Evolutionary conservation across 2,797 vertebrate species (phyloP), one percentile per base, ranked within the genome.

Genomic region (Iguana delicatissima): DNA sequence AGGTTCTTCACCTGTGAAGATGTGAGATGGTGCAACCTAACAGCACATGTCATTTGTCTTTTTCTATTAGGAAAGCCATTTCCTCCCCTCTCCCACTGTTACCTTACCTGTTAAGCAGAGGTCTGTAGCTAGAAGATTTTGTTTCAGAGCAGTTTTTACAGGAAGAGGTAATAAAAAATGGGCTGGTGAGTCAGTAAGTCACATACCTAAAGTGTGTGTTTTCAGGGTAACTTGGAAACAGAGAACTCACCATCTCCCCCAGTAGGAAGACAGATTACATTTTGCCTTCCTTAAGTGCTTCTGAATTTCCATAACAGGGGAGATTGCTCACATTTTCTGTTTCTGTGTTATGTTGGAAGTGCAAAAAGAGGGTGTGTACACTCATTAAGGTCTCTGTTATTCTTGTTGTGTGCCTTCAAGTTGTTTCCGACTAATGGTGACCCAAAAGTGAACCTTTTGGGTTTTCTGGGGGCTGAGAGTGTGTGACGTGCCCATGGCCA

Each of bases 91-190:
- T 20, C 35, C 38, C 29, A 35, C 59, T 55, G 14, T 38, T 38
- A 22, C 9, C 22, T 77, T 77, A 74, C 14, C 35, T 16, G 12
- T 38, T 38, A 74, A 73, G 22, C 62, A 64, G 38, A 38, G 50
- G 8, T 35, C 50, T 73, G 35, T 35, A 24, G 18, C 16, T n/a
- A 13, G 52, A 62, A 90, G 6, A 77, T 38, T 67, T 50, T 13
- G 9, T 42, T 67, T 67, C 82, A 32, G 80, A 18, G 59, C 24
- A 84, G 59, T n/a, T 79, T 90, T 90, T 77, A n/a, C 57, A 83
- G 50, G 59, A 83, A 87, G 35, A 6, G 42, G 8, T 74, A 50
- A 46, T 46, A 24, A 83, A 10, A 80, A 38, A 22, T 74, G 67
- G 52, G 50, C 24, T 20, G 9, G 29, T 26, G 38, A 74, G 38